Evolutionary conservation across 1,140 invertebrate species (phyloP).

Genomic region (Platyura marginata): DNA sequence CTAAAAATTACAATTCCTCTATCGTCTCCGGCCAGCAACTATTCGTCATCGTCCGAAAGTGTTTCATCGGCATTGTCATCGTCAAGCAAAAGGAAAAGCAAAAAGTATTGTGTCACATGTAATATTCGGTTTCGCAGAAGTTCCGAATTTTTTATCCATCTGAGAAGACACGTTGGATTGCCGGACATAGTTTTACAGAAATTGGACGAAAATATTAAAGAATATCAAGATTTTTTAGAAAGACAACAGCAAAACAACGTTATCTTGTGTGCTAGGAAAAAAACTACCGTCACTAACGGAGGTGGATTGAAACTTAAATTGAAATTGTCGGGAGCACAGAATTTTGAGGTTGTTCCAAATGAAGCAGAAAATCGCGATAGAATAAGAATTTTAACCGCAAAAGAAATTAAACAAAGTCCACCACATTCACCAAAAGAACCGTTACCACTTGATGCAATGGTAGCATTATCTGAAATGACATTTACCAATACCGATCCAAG

Average conservation of each 20-base stretch:
- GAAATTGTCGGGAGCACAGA: constrained; percentile 1
- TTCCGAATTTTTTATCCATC: not conserved
- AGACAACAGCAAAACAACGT: not conserved
- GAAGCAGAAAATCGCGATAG: not conserved
- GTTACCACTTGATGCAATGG: not conserved
- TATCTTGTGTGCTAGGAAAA: not conserved
- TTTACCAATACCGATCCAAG: not conserved
- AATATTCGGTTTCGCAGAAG: not conserved
- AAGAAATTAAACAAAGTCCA: constrained; percentile 2
- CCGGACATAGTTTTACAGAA: not conserved
- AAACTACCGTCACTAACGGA: not conserved
- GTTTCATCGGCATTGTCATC: not conserved
- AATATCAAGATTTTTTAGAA: not conserved
- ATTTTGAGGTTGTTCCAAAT: not conserved
- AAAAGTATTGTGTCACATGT: constrained; percentile 1
- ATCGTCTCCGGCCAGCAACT: constrained; percentile 1
- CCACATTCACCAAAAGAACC: not conserved
- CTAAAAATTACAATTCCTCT: not conserved
- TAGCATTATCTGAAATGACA: not conserved
- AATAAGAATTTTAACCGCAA: not conserved
- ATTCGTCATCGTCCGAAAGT: constrained; percentile 3
- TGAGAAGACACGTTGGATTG: not conserved
- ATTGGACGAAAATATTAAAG: not conserved
- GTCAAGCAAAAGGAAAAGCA: not conserved
- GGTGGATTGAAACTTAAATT: constrained; percentile 1